Base-by-base conservation (phyloP, 2,888 invertebrate species). In the Machimus atricapillus region DNA sequence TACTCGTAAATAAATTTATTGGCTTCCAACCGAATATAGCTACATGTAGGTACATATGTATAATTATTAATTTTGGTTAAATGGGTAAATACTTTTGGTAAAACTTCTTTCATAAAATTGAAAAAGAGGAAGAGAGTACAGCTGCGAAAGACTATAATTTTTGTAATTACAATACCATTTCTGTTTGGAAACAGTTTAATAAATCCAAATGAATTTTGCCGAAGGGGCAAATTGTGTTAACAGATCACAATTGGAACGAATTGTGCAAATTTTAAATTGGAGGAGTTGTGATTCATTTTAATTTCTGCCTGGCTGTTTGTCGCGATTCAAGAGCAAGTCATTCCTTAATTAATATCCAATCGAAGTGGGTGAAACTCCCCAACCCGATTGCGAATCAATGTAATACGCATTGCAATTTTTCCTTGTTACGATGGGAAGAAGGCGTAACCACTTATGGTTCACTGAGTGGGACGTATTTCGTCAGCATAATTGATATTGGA, bases 181-280 rank as follows among this genome's bases (percentile, higher is more conserved):
- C 23, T 27, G 19, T 66, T 14, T 66, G 66, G 27, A 66, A 66
- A 66, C 66, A 66, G 12, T 66, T 66, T 66, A 27, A 66, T 66
- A 66, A 66, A 66, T 66, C 23, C 66, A 66, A 66, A 66, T 66
- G 66, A 66, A 66, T 19, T 66, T 66, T 23, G 12, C 2, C 12
- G 12, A 19, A 66, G 66, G 27, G 27, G 66, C 66, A 66, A 27
- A 66, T 66, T 66, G 66, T 19, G 37, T 52, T 46, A 79, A 79
- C 79, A 79, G 4, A 79, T 79, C 31, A 37, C 79, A 79, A 79
- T 79, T 79, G 79, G 52, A 23, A 52, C 14, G 46, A 79, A 79
- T 79, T 79, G 79, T 79, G 43, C 27, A 77, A 16, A 46, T 46
- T n/a, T 16, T 79, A 52, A 79, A 66, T 66, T 66, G 66, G 27